A percentile compares a stretch with the other conserved stretches of the same genome.
Evolutionary conservation across 30 jellyfish, hydroid and myxozoan species (phyloP).

Genomic region (Aurelia coerulea): DNA sequence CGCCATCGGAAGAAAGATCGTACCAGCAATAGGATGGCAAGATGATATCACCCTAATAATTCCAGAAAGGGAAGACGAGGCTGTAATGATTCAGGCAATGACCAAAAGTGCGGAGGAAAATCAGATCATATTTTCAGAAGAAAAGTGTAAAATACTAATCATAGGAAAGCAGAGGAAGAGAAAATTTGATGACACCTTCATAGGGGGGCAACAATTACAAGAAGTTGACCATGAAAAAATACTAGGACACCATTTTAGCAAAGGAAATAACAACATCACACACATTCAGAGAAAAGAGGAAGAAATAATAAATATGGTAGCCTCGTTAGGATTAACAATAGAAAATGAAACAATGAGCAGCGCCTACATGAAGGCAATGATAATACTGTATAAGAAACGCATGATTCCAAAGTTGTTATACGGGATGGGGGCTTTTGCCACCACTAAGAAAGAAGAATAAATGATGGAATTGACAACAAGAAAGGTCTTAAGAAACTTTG

Average conservation of each 20-base stretch:
- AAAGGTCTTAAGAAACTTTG: slow-evolving; percentile 17
- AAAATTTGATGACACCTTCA: no score
- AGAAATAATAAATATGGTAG: no score
- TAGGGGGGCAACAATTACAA: no score
- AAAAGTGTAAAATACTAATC: no score
- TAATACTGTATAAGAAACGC: slow-evolving; percentile 3
- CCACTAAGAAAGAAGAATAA: slow-evolving; percentile 20
- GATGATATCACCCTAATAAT: not conserved
- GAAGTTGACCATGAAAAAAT: no score
- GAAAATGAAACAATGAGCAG: not conserved
- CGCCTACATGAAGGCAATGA: slow-evolving; percentile 10
- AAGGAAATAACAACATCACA: no score
- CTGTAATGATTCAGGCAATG: not conserved
- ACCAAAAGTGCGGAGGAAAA: no score
- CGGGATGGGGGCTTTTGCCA: slow-evolving; percentile 10
- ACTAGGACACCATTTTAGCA: no score
- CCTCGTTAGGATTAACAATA: no score
- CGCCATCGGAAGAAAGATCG: not conserved
- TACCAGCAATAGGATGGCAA: slow-evolving; percentile 10
- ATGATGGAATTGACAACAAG: not conserved
- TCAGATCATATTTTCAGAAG: no score
- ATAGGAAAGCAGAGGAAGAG: no score
- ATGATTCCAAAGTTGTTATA: not conserved
- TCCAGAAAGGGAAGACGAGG: slow-evolving; percentile 1
- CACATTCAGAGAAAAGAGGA: no score